phyloP scores from a whole-genome alignment of 1,140 invertebrate species.

The Drosophila nigromelanica region DNA sequence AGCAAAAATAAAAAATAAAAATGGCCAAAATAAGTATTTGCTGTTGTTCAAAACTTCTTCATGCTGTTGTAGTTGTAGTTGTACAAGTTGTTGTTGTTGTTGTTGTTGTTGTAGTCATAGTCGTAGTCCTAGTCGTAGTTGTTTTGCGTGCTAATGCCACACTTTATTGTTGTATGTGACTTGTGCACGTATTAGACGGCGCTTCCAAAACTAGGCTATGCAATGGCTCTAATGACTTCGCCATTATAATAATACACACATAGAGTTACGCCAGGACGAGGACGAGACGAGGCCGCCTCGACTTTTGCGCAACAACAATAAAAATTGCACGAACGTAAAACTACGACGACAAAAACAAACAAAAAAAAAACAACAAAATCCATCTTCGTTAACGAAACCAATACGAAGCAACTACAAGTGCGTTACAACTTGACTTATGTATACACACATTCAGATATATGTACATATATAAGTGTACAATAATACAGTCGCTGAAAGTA shows the following conservation, averaged over 20 bases:
- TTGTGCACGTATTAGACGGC: conserved; percentile 23
- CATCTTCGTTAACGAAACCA: conserved; percentile 74
- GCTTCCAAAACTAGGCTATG: conserved; percentile 72
- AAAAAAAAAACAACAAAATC: conserved; percentile 67
- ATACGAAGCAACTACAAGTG: conserved; percentile 64
- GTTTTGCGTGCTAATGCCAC: conserved; percentile 76
- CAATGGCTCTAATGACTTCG: conserved; percentile 75
- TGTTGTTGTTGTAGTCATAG: too few relatives aligned
- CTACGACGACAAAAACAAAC: conserved; percentile 34
- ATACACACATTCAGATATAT: conserved; percentile 22
- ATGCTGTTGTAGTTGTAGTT: conserved; percentile 15
- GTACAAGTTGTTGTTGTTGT: too few relatives aligned
- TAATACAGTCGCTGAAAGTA: background rate
- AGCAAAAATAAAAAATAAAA: conserved; percentile 44
- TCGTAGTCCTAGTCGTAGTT: too few relatives aligned
- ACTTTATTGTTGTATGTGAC: conserved; percentile 60
- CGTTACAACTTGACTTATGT: conserved; percentile 48
- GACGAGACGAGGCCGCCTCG: conserved; percentile 58
- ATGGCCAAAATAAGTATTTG: conserved; percentile 70
- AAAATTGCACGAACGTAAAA: conserved; percentile 71
- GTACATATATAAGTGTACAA: background rate
- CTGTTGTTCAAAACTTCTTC: conserved; percentile 18
- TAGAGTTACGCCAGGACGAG: conserved; percentile 33
- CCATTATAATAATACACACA: conserved; percentile 68
- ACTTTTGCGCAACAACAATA: conserved; percentile 47